Percentiles rank a stretch among this genome's conserved stretches.
Evolutionary conservation across 2,888 invertebrate species (phyloP).

Genomic region (Muscina levida): DNA sequence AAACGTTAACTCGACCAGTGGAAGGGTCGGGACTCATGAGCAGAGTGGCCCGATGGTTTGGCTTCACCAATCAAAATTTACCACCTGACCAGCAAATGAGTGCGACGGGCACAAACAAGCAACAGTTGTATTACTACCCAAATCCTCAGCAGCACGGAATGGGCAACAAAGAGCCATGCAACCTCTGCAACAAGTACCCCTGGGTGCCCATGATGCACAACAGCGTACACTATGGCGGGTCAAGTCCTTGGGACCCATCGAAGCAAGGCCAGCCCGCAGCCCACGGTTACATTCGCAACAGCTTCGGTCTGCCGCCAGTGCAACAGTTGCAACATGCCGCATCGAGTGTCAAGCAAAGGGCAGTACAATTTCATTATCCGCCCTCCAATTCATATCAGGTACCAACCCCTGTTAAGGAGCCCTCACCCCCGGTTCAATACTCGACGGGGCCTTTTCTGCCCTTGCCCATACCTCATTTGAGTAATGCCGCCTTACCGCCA

Average conservation of each 20-base stretch:
- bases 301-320: constrained; percentile 8
- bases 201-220: constrained; percentile 87
- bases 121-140: constrained; percentile 70
- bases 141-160: constrained; percentile 72
- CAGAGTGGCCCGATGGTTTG: constrained; percentile 79
- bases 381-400: constrained; percentile 1
- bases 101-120: constrained; percentile 57
- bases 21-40: constrained; percentile 76
- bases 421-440: constrained; percentile 64
- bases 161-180: constrained; percentile 83
- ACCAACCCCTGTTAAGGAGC: constrained; percentile 48
- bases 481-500: constrained; percentile 83
- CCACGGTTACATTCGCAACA: constrained; percentile 25
- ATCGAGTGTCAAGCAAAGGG: constrained; percentile 65
- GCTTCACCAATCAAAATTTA: constrained; percentile 71
- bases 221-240: constrained; percentile 65
- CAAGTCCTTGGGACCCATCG: constrained; percentile 60
- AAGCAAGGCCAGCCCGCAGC: constrained; percentile 54
- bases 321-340: constrained; percentile 57
- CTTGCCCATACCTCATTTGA: constrained; percentile 85
- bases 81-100: constrained; percentile 72
- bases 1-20: constrained; percentile 12
- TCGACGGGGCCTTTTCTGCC: constrained; percentile 75
- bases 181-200: constrained; percentile 89
- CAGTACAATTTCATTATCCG: constrained; percentile 68